phyloP scores from a whole-genome alignment of 92 coral and sea anemone species.

The Phenganax stokvisi region DNA sequence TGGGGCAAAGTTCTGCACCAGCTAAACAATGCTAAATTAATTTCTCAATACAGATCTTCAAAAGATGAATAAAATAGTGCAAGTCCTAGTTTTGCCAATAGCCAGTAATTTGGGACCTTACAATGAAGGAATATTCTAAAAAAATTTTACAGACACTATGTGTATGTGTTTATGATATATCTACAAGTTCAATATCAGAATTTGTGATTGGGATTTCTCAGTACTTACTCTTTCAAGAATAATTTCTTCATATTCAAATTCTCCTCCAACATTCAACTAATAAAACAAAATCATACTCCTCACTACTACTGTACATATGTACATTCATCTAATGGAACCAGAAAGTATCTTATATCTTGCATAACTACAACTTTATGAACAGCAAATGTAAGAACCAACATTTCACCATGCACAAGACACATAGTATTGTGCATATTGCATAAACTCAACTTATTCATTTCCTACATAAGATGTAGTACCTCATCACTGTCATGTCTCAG shows the following conservation, averaged over 20 bases:
- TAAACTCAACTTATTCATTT: not conserved
- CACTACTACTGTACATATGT: too few relatives aligned
- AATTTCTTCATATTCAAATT: constrained; percentile 60
- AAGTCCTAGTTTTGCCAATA: too few relatives aligned
- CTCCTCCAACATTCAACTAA: constrained; percentile 44
- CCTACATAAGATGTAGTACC: not conserved
- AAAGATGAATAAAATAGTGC: too few relatives aligned
- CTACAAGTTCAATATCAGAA: not conserved
- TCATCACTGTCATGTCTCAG: constrained; percentile 25
- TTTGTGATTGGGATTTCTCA: not conserved
- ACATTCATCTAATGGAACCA: too few relatives aligned
- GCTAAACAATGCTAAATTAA: not conserved
- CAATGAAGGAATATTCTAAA: too few relatives aligned
- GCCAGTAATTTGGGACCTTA: too few relatives aligned
- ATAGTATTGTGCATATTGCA: too few relatives aligned
- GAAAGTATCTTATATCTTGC: not conserved
- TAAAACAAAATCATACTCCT: not conserved
- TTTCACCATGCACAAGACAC: too few relatives aligned
- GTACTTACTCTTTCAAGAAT: constrained; percentile 75
- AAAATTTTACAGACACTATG: too few relatives aligned
- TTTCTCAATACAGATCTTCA: too few relatives aligned
- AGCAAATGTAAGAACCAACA: not conserved
- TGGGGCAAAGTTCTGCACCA: not conserved
- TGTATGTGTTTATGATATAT: too few relatives aligned
- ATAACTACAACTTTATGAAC: not conserved